phyloP scores from a whole-genome alignment of 2,797 vertebrate genomes.

The Labeo calbasu region DNA sequence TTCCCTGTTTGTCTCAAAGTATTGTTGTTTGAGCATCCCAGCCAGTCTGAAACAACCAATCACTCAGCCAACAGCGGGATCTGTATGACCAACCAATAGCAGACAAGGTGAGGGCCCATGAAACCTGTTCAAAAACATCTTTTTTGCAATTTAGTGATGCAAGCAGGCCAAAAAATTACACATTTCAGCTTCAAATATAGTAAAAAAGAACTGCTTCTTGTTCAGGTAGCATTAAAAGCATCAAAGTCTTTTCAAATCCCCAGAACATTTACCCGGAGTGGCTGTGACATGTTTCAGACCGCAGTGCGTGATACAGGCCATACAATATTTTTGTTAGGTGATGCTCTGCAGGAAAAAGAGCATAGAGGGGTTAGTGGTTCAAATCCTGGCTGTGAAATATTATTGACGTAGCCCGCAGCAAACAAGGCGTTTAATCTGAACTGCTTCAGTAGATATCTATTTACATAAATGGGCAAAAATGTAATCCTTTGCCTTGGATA shows the following conservation, averaged over 20 bases:
- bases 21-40: not conserved
- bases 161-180: not conserved
- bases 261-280: not conserved
- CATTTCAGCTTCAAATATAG: not conserved
- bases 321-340: constrained; percentile 27
- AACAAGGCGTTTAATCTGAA: constrained; percentile 56
- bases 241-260: constrained; percentile 6
- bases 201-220: not conserved
- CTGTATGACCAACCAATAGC: not conserved
- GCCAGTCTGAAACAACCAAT: not conserved
- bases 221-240: not conserved
- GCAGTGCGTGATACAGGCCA: constrained; percentile 2
- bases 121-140: not conserved
- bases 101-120: not conserved
- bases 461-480: constrained; percentile 61
- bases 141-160: not conserved
- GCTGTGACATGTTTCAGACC: constrained; percentile 20
- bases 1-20: not conserved
- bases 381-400: constrained; percentile 55
- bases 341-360: constrained; percentile 18
- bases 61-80: not conserved
- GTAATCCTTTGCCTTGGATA: constrained; percentile 59
- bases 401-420: constrained; percentile 53
- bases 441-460: constrained; percentile 61
- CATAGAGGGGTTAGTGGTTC: constrained; percentile 42